phyloP scores from a whole-genome alignment of 2,888 invertebrate genomes.

The Chironomus riparius region DNA sequence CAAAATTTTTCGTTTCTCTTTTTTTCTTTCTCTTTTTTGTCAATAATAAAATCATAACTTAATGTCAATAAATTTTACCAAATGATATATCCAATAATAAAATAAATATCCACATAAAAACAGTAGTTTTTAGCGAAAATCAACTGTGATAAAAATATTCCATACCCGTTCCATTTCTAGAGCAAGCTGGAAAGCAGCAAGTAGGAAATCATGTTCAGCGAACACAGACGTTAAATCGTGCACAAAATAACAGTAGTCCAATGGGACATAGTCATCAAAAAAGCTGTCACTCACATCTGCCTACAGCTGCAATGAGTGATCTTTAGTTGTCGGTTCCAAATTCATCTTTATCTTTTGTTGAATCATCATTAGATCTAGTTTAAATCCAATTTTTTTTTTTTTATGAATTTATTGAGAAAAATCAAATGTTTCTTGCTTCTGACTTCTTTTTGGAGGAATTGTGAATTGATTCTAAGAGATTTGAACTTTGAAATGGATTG shows the following conservation, averaged over 20 bases:
- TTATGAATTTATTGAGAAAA: neutral
- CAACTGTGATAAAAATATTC: constrained; percentile 6
- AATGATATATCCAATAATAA: too few relatives aligned
- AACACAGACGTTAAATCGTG: constrained; percentile 13
- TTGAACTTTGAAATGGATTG: too few relatives aligned
- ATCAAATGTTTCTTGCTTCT: too few relatives aligned
- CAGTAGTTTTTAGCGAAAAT: neutral
- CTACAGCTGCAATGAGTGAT: constrained; percentile 76
- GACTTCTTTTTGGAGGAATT: neutral
- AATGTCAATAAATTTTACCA: neutral
- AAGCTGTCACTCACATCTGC: constrained; percentile 49
- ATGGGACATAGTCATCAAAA: constrained; percentile 33
- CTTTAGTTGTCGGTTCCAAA: constrained; percentile 18
- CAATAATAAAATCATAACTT: neutral
- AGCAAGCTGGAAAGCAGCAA: constrained; percentile 1
- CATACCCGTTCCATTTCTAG: neutral
- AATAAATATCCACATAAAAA: neutral
- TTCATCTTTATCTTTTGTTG: neutral
- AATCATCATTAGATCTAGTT: constrained; percentile 13
- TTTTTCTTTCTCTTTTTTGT: neutral
- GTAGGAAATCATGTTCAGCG: constrained; percentile 20
- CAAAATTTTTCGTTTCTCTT: neutral
- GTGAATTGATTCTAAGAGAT: too few relatives aligned
- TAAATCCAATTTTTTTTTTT: neutral
- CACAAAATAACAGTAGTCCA: constrained; percentile 21